Conservation (phyloP, 2,797 vertebrate species). For the Melanogrammus aeglefinus region DNA sequence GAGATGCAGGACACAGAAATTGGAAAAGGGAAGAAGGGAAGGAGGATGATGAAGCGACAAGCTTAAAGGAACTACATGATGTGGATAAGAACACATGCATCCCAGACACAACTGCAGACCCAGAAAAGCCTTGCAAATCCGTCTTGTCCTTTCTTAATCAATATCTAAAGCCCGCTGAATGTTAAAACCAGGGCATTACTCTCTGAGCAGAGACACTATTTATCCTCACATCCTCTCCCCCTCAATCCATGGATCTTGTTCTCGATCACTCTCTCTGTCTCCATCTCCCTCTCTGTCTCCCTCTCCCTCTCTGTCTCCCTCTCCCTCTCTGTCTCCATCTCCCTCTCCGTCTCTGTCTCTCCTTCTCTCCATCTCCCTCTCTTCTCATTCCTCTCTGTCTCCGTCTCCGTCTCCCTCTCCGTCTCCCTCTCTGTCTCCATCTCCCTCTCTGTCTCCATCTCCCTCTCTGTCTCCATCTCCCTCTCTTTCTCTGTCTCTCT, state of each 20-base stretch:
- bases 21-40: not conserved
- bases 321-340: too few relatives aligned
- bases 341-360: too few relatives aligned
- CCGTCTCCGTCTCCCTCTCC: too few relatives aligned
- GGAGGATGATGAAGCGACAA: not conserved
- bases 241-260: not conserved
- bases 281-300: too few relatives aligned
- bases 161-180: not conserved
- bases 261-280: too few relatives aligned
- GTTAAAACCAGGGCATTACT: not conserved
- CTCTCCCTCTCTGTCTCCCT: too few relatives aligned
- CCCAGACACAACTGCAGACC: not conserved
- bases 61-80: not conserved
- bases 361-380: not conserved
- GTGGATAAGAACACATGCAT: slow-evolving; percentile 2
- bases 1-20: not conserved
- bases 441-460: too few relatives aligned
- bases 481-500: too few relatives aligned
- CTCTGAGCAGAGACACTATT: not conserved
- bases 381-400: not conserved
- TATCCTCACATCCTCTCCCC: not conserved
- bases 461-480: too few relatives aligned
- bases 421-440: not conserved
- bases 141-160: slow-evolving; percentile 3
- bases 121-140: not conserved